phyloP scores from a whole-genome alignment of 2,888 invertebrate species.

The Diarsia mendica region DNA sequence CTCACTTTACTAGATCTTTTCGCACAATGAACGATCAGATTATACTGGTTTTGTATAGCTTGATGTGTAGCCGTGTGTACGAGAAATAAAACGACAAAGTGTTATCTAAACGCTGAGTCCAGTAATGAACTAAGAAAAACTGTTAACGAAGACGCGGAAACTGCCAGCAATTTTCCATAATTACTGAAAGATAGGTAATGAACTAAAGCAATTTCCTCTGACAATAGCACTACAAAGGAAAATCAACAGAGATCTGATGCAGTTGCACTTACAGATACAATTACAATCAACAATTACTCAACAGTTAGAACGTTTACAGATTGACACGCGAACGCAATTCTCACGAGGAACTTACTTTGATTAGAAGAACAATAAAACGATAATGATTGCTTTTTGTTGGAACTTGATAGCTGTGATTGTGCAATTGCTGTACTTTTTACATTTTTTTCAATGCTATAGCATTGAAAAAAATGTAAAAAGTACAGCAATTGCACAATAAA shows the following conservation, averaged over 20 bases:
- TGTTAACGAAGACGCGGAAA: background rate
- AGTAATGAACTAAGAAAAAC: background rate
- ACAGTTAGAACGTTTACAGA: conserved; percentile 42
- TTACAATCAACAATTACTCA: conserved; percentile 39
- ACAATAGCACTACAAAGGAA: background rate
- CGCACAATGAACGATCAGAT: too few species aligned
- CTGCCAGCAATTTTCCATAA: background rate
- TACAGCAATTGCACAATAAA: background rate
- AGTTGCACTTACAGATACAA: conserved; percentile 35
- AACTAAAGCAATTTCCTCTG: background rate
- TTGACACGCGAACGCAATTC: conserved; percentile 45
- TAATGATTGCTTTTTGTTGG: conserved; percentile 4
- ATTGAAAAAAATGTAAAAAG: background rate
- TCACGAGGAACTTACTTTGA: conserved; percentile 39
- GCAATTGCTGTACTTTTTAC: background rate
- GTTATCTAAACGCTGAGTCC: background rate
- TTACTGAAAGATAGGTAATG: background rate
- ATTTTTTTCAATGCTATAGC: conserved; percentile 3
- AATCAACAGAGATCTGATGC: conserved; percentile 5
- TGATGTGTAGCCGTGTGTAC: too few species aligned
- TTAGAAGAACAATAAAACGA: conserved; percentile 14
- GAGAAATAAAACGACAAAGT: too few species aligned
- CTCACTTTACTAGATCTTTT: too few species aligned
- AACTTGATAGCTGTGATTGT: conserved; percentile 15
- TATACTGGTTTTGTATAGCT: too few species aligned